Evolutionary conservation across 2,797 vertebrate genomes (phyloP), one percentile per base, ranked within the genome.

Genomic region (Moxostoma hubbsi): DNA sequence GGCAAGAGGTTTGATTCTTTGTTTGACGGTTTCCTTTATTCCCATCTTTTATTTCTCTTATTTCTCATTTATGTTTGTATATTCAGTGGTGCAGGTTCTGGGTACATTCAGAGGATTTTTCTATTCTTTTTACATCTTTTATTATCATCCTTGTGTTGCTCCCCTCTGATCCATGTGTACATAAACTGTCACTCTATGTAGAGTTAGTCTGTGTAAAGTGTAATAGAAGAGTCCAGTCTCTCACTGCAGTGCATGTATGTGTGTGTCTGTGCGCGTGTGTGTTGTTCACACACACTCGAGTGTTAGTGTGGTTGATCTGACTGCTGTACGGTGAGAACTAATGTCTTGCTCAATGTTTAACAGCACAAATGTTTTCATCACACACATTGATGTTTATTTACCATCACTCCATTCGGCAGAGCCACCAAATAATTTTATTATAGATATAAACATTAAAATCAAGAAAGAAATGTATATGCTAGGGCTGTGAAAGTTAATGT

Each of bases 11-110:
- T 24, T 73, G 18, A 24, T 24, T 75, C 68, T 80, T 76, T 61
- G 77, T 77, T 82, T 86, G 80, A 50, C 84, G 73, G 15, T 62
- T 81, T 2, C 18, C 18, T 24, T 24, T 24, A 24, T 24, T 24
- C 85, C 83, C 18, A 73, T 84, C 81, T 91, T 82, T 90, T 67
- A 87, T 92, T 87, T 89, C 89, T 73, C 86, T 78, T 84, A 85
- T 83, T 87, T 91, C 83, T 92, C 93, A 91, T 94, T 93, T 94
- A 77, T 91, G 84, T 93, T 91, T 91, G 86, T 91, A 87, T 91
- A 92, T 65, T 94, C 94, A 98, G 96, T 93, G 96, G 95, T 94
- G 93, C 95, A 90, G 95, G 95, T 92, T 90, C 94, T 50, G 96
- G 97, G 96, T 98, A 99, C 90, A 96, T 97, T 88, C 83, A 74